phyloP scores from a whole-genome alignment of 2,797 vertebrate species.

The Taenioides sp. region DNA sequence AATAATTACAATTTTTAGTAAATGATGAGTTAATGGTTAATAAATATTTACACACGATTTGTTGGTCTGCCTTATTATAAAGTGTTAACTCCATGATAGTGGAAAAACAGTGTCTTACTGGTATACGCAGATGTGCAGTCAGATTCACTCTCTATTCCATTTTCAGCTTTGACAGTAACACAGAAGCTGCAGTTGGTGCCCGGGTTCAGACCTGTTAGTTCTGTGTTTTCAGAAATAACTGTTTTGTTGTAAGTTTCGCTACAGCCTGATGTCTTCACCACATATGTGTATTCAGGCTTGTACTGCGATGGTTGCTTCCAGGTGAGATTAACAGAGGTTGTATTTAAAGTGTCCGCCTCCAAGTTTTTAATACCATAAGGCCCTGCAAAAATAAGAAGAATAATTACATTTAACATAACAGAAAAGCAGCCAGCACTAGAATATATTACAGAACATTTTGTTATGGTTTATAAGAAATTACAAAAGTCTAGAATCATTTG shows the following conservation, averaged over 20 bases:
- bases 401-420: not conserved
- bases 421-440: not conserved
- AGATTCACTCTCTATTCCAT: slow-evolving; percentile 35
- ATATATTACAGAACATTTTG: too few species aligned
- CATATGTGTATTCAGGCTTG: slow-evolving; percentile 44
- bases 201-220: slow-evolving; percentile 47
- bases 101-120: slow-evolving; percentile 40
- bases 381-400: slow-evolving; percentile 47
- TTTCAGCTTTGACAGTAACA: slow-evolving; percentile 40
- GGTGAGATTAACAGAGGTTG: slow-evolving; percentile 41
- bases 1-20: too few species aligned
- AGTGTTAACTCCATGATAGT: not conserved
- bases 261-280: slow-evolving; percentile 33
- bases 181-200: slow-evolving; percentile 65
- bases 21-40: too few species aligned
- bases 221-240: accelerated
- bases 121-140: slow-evolving; percentile 56
- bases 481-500: too few species aligned
- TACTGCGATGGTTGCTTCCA: slow-evolving; percentile 42
- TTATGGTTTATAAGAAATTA: too few species aligned
- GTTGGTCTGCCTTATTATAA: too few species aligned
- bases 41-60: too few species aligned
- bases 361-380: slow-evolving; percentile 28
- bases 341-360: slow-evolving; percentile 25
- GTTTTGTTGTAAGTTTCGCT: slow-evolving; percentile 5